Evolutionary conservation across 2,113 vertebrate species (phyloP).

Genomic region (Gavialis gangeticus): DNA sequence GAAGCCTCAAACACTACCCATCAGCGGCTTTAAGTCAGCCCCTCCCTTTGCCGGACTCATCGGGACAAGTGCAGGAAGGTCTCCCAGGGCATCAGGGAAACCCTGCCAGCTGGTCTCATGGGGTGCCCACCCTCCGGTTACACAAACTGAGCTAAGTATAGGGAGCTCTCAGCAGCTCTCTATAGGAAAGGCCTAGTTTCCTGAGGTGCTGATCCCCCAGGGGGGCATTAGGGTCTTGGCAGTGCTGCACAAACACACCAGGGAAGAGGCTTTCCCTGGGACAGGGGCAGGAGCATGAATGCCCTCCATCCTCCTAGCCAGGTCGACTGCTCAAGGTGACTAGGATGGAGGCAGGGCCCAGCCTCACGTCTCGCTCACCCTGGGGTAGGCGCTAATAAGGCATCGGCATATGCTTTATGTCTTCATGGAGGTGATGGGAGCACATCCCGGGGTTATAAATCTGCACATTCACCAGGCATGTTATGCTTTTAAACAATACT

Average conservation of each 20-base stretch:
- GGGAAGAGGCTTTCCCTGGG: too few relatives aligned
- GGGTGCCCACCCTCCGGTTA: background rate
- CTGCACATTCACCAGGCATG: background rate
- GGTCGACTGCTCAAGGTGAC: background rate
- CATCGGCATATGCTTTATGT: background rate
- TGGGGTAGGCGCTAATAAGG: background rate
- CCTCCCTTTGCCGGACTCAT: too few relatives aligned
- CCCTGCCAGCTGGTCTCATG: background rate
- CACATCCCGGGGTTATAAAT: background rate
- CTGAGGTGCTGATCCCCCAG: background rate
- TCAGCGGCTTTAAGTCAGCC: too few relatives aligned
- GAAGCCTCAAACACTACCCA: background rate
- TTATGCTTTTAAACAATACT: background rate
- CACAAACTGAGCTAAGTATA: background rate
- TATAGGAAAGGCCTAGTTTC: background rate
- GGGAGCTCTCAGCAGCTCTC: background rate
- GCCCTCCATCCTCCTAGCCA: too few relatives aligned
- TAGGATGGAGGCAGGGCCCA: background rate
- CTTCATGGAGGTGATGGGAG: background rate
- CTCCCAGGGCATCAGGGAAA: background rate
- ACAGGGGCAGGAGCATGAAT: fast-evolving
- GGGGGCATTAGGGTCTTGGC: too few relatives aligned
- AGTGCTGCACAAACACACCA: too few relatives aligned
- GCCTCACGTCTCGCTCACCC: too few relatives aligned
- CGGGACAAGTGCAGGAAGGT: background rate